Evolutionary conservation across 2,797 vertebrate species (phyloP).

Genomic region (Manis crassicaudata): DNA sequence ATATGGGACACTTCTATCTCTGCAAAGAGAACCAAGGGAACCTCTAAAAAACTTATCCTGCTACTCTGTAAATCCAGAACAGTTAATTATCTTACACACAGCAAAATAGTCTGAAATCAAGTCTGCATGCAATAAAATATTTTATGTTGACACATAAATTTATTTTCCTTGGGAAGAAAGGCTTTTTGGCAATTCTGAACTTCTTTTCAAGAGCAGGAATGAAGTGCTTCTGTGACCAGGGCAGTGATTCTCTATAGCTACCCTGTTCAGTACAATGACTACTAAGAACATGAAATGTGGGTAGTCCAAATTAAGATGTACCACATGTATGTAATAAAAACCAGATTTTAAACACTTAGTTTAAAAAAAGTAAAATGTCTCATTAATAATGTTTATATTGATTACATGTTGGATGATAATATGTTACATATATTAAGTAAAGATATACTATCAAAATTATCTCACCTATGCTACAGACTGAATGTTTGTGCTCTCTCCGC

Average conservation of each 20-base stretch:
- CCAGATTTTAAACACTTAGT: not conserved
- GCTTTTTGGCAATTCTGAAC: not conserved
- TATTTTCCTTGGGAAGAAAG: not conserved
- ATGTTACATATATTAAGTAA: constrained; percentile 5
- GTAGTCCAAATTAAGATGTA: not conserved
- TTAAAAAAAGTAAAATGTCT: not conserved
- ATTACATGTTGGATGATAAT: not conserved
- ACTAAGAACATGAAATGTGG: not conserved
- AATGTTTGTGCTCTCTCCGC: not conserved
- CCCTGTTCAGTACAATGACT: accelerated
- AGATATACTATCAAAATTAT: constrained; percentile 2
- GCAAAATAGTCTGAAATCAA: not conserved
- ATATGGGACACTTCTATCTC: not conserved
- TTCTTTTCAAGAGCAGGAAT: not conserved
- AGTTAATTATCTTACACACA: not conserved
- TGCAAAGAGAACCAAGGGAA: not conserved
- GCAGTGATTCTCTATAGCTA: not conserved
- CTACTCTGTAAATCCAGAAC: not conserved
- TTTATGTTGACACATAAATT: not conserved
- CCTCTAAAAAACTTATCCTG: not conserved
- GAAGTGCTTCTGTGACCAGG: not conserved
- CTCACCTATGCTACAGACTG: not conserved
- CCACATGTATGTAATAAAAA: not conserved
- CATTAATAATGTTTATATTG: not conserved
- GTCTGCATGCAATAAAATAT: not conserved